Base-by-base conservation (phyloP, 2,888 invertebrate species). In the Epistrophe eligans region DNA sequence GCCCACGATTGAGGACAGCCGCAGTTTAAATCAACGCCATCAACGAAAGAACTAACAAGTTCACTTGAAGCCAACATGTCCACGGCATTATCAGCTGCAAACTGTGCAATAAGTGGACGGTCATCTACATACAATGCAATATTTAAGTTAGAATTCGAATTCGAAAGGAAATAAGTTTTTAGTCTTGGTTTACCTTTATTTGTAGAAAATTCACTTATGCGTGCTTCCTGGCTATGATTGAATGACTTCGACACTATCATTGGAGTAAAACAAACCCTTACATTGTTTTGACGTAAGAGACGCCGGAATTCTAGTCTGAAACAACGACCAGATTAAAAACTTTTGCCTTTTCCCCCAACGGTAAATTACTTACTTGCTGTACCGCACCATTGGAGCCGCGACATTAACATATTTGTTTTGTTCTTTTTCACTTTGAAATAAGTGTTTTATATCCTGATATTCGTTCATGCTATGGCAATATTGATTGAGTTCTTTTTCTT, bases 1-100 rank as follows among this genome's bases (percentile, higher is more conserved):
- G 99, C 99, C 99, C 99, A 99, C 89, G 95, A 94, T 93, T 99
- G 99, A 0, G 99, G 99, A 90, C 99, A 99, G 0, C 99, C 99
- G 94, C 99, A 99, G 92, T 99, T 99, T 45, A 99, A 93, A 93
- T 99, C 99, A 3, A 99, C 96, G 8, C 99, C 99, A 94, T 97
- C 96, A 74, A 96, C 95, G 93, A 96, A 97, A 94, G 96, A 96
- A 89, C 96, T 95, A 45, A 98, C 95, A 88, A 99, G 93, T 93
- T 97, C 95, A 5, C 98, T 95, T 32, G 99, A 98, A 90, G 95
- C 95, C 4, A 97, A 95, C 93, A 99, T 97, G 91, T 98, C 98
- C 88, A 95, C 92, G 0, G 95, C 94, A 91, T 96, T 96, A 90
- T 97, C 97, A 0, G 99, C 97, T 50, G 99, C 99, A 95, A 99